Evolutionary conservation across 2,113 vertebrate genomes (phyloP).

Genomic region (Equus przewalskii): DNA sequence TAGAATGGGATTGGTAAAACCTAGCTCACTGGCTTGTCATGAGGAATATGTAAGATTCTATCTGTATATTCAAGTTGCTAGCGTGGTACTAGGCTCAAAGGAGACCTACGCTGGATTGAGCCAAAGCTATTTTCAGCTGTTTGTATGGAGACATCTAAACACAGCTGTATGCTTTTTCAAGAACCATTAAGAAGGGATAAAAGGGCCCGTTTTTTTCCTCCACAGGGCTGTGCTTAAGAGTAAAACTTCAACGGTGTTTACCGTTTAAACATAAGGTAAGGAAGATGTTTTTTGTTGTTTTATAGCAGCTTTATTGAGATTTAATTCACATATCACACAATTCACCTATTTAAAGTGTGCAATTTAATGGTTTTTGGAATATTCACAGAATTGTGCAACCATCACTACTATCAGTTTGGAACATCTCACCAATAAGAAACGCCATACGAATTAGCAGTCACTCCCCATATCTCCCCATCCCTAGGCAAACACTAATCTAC

Average conservation of each 20-base stretch:
- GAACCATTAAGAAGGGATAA: slow-evolving; percentile 22
- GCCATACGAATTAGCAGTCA: not conserved
- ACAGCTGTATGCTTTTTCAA: slow-evolving; percentile 12
- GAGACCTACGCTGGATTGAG: not conserved
- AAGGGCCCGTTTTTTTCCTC: slow-evolving; percentile 17
- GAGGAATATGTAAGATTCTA: not conserved
- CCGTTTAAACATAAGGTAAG: slow-evolving; percentile 99
- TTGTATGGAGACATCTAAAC: not conserved
- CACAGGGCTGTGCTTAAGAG: slow-evolving; percentile 96
- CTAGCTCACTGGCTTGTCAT: not conserved
- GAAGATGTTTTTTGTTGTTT: not conserved
- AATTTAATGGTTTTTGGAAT: not conserved
- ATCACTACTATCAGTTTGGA: slow-evolving; percentile 1
- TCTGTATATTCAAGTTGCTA: not conserved
- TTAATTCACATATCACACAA: not conserved
- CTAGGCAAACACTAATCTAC: not conserved
- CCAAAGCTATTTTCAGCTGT: not conserved
- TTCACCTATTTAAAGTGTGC: not conserved
- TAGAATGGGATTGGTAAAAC: not conserved
- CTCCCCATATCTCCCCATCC: not conserved
- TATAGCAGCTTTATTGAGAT: slow-evolving; percentile 19
- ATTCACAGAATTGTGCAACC: not conserved
- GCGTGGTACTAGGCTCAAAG: not conserved
- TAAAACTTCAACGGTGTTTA: slow-evolving; percentile 97
- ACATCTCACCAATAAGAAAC: not conserved